phyloP scores from a whole-genome alignment of 92 coral and sea anemone species.

The Paragorgia papillata region DNA sequence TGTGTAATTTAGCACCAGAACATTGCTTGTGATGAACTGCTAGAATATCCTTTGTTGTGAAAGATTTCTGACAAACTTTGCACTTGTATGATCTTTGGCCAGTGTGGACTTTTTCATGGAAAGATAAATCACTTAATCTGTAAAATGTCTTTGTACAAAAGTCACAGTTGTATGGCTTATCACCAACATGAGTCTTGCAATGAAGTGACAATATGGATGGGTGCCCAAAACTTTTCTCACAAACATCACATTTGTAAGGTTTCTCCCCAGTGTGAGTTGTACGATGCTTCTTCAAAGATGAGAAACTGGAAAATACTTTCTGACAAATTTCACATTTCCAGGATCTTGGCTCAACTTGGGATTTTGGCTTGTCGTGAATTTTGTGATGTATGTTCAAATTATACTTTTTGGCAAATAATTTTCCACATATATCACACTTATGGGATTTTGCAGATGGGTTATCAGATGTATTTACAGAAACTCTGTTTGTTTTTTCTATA shows the following conservation, averaged over 20 bases:
- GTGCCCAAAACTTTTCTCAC: not conserved
- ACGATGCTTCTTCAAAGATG: not conserved
- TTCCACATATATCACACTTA: too few species aligned
- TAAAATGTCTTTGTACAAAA: not conserved
- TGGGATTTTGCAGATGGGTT: too few species aligned
- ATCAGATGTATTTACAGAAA: too few species aligned
- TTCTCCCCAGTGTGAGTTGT: not conserved
- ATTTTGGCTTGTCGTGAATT: too few species aligned
- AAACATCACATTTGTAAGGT: slow-evolving; percentile 1
- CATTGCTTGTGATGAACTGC: not conserved
- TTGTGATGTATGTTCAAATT: too few species aligned
- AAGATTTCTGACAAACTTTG: slow-evolving; percentile 2
- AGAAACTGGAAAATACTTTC: not conserved
- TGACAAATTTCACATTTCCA: slow-evolving; percentile 4
- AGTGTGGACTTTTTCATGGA: slow-evolving; percentile 10
- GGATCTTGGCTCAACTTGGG: too few species aligned
- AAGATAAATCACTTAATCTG: not conserved
- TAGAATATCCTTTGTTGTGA: slow-evolving; percentile 2
- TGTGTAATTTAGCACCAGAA: not conserved
- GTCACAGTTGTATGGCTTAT: slow-evolving; percentile 7
- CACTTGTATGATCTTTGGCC: slow-evolving; percentile 1
- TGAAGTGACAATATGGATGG: not conserved
- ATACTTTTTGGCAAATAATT: too few species aligned
- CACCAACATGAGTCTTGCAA: not conserved
- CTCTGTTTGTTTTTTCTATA: not conserved